Percentiles rank a stretch among this genome's conserved stretches.
Evolutionary conservation across 2,888 invertebrate species (phyloP).

Genomic region (Meta bourneti): DNA sequence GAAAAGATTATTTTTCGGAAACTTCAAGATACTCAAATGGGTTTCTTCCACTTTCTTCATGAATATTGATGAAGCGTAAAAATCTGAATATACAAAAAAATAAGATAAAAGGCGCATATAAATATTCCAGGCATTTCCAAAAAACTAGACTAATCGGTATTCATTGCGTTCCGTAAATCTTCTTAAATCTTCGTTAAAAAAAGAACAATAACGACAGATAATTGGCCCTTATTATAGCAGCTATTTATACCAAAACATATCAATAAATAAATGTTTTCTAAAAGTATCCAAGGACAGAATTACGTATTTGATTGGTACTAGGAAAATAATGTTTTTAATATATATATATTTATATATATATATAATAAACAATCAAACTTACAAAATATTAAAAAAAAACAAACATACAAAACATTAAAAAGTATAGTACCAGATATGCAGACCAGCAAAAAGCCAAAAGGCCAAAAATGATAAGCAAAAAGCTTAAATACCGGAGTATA

Average conservation of each 20-base stretch:
- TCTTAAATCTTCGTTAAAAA: neutral
- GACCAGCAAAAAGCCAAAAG: no score
- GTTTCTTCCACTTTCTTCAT: neutral
- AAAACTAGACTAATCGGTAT: neutral
- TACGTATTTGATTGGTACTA: no score
- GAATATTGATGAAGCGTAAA: neutral
- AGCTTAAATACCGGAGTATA: no score
- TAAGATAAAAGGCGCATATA: neutral
- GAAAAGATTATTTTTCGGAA: neutral
- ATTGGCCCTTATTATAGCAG: neutral
- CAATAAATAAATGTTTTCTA: neutral
- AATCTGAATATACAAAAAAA: neutral
- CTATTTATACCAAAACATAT: neutral
- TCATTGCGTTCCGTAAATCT: slow-evolving; percentile 1
- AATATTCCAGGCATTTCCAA: neutral
- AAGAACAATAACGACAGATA: neutral
- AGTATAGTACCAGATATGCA: no score
- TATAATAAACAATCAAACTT: no score
- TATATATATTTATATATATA: no score
- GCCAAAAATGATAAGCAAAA: no score
- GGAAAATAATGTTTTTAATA: no score
- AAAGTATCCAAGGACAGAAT: no score
- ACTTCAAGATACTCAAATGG: neutral
- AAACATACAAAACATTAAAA: no score
- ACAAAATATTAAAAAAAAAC: no score